Percentiles rank a stretch among this genome's conserved stretches.
These are phyloP conservation scores for Drosophila suzukii DNA, from an alignment of 1,140 invertebrate species.

Conservation along the genomic window DNA sequence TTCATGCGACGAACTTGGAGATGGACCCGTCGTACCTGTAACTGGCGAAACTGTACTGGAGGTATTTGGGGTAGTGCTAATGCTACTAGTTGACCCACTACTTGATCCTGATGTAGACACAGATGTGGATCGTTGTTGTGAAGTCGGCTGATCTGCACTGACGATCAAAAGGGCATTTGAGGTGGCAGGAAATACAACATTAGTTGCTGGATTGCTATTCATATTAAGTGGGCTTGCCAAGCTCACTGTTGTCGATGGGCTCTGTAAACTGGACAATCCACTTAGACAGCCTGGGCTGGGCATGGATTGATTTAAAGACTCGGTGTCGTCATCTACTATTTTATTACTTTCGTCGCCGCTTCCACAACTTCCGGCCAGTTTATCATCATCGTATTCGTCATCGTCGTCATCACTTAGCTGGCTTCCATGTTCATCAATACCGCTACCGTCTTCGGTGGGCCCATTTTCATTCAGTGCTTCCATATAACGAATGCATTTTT, in stretches of 20 bases:
- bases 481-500: conserved; percentile 98
- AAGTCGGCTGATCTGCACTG: conserved; percentile 26
- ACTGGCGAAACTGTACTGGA: conserved; percentile 64
- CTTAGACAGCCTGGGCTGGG: conserved; percentile 91
- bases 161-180: conserved; percentile 24
- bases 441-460: conserved; percentile 85
- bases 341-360: conserved; percentile 89
- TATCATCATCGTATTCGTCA: conserved; percentile 90
- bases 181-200: conserved; percentile 34
- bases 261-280: conserved; percentile 91
- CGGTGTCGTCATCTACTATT: conserved; percentile 88
- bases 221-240: conserved; percentile 89
- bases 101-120: conserved; percentile 42
- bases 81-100: conserved; percentile 58
- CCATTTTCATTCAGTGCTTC: conserved; percentile 85
- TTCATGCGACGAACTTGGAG: conserved; percentile 33
- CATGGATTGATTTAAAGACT: conserved; percentile 88
- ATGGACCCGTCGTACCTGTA: conserved; percentile 23
- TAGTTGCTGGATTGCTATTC: conserved; percentile 84
- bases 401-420: conserved; percentile 88
- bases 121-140: conserved; percentile 23
- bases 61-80: conserved; percentile 65
- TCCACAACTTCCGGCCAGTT: conserved; percentile 85
- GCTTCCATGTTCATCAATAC: conserved; percentile 83
- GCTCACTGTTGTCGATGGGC: conserved; percentile 88